These are phyloP conservation scores for Sternotherus odoratus DNA, from an alignment of 2,797 vertebrate genomes.

Conservation along the genomic window DNA sequence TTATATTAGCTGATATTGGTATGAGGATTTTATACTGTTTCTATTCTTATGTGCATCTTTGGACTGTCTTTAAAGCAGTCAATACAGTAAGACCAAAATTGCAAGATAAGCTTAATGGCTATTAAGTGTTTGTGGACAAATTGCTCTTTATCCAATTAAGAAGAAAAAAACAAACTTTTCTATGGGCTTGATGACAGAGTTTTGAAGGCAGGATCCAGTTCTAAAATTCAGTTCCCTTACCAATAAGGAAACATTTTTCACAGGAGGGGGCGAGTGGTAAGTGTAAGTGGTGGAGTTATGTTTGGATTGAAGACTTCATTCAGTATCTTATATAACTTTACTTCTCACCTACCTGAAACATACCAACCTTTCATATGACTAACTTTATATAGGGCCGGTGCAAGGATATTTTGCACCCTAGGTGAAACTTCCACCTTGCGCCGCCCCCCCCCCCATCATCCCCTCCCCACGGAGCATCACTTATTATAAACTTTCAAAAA, in stretches of 20 bases:
- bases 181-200: background rate
- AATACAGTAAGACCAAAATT: background rate
- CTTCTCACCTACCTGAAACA: background rate
- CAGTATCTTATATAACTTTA: background rate
- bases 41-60: background rate
- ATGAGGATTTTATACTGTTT: fast-evolving
- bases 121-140: background rate
- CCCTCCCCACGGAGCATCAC: too few species aligned
- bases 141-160: background rate
- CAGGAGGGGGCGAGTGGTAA: background rate
- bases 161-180: background rate
- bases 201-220: fast-evolving
- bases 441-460: too few species aligned
- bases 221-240: background rate
- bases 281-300: too few species aligned
- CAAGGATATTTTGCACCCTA: too few species aligned
- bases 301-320: background rate
- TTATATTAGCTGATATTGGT: background rate
- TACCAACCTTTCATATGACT: background rate
- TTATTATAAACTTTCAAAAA: too few species aligned
- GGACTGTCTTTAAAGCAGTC: fast-evolving
- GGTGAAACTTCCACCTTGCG: too few species aligned
- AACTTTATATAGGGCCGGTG: background rate
- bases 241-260: background rate
- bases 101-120: background rate